Evolutionary conservation across 92 coral and sea anemone genomes (phyloP).

Genomic region (Bergia puertoricense): DNA sequence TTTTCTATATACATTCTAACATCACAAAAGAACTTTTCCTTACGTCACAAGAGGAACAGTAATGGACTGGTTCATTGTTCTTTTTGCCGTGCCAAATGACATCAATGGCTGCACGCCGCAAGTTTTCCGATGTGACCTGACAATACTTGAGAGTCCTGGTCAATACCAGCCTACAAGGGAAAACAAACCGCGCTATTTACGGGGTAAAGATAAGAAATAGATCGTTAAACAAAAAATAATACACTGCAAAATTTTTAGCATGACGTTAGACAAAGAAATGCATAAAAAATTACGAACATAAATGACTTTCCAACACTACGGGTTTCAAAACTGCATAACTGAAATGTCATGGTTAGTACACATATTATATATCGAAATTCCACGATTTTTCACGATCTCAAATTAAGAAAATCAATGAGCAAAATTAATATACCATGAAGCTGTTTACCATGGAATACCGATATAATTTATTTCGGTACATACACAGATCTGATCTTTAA

Average conservation of each 20-base stretch:
- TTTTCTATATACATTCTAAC: not conserved
- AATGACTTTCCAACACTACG: not conserved
- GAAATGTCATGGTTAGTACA: too few species aligned
- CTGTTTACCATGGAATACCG: too few species aligned
- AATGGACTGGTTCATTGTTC: conserved; percentile 91
- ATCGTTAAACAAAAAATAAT: not conserved
- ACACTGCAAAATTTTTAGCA: not conserved
- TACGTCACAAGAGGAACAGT: conserved; percentile 95
- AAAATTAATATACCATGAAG: too few species aligned
- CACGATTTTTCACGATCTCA: too few species aligned
- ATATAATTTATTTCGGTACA: too few species aligned
- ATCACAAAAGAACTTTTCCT: not conserved
- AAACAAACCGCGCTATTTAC: not conserved
- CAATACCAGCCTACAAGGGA: conserved; percentile 70
- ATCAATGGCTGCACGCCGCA: conserved; percentile 77
- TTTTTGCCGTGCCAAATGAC: conserved; percentile 91
- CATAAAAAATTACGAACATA: not conserved
- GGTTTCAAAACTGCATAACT: too few species aligned
- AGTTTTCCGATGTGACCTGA: conserved; percentile 84
- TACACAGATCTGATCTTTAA: too few species aligned
- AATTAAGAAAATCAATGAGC: too few species aligned
- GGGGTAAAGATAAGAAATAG: too few species aligned
- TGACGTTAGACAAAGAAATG: not conserved
- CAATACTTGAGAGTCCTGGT: conserved; percentile 86
- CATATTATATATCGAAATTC: too few species aligned